Conservation (phyloP, 1,140 invertebrate genomes). For the Drosophila grimshawi region DNA sequence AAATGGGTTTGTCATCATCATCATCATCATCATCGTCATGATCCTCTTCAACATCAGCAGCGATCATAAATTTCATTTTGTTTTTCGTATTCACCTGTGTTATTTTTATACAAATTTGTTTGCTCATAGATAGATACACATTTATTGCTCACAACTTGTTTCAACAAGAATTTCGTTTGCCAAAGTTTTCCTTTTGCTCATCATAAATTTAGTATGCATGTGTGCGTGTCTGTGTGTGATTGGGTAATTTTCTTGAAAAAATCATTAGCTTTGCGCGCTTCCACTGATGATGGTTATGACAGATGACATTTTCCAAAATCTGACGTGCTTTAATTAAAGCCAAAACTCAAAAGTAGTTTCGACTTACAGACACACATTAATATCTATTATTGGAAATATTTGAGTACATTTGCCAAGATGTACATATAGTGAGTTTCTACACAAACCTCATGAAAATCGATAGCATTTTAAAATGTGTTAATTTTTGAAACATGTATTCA, state of each 20-base stretch:
- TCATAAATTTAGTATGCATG: slow-evolving; percentile 27
- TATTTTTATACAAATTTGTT: slow-evolving; percentile 64
- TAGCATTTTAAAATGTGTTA: too few species aligned
- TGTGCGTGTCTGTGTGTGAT: slow-evolving; percentile 38
- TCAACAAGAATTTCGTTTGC: slow-evolving; percentile 23
- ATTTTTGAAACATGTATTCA: too few species aligned
- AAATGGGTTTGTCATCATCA: slow-evolving; percentile 57
- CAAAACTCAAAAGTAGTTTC: too few species aligned
- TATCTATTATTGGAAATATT: too few species aligned
- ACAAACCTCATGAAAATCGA: too few species aligned
- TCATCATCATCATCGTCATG: neutral
- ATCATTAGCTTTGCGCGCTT: slow-evolving; percentile 30
- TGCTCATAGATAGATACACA: slow-evolving; percentile 65
- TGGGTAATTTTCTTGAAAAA: slow-evolving; percentile 61
- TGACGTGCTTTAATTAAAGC: too few species aligned
- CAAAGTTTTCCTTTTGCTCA: slow-evolving; percentile 9
- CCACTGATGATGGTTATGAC: slow-evolving; percentile 18
- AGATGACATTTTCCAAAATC: slow-evolving; percentile 20
- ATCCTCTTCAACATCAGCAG: neutral
- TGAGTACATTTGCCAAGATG: too few species aligned
- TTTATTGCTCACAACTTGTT: slow-evolving; percentile 67
- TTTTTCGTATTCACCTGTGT: slow-evolving; percentile 64
- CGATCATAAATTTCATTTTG: slow-evolving; percentile 59
- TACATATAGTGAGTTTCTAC: too few species aligned
- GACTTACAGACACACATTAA: too few species aligned